These are phyloP conservation scores for Megathymus violae DNA, from an alignment of 1,140 invertebrate species.

Conservation along the genomic window DNA sequence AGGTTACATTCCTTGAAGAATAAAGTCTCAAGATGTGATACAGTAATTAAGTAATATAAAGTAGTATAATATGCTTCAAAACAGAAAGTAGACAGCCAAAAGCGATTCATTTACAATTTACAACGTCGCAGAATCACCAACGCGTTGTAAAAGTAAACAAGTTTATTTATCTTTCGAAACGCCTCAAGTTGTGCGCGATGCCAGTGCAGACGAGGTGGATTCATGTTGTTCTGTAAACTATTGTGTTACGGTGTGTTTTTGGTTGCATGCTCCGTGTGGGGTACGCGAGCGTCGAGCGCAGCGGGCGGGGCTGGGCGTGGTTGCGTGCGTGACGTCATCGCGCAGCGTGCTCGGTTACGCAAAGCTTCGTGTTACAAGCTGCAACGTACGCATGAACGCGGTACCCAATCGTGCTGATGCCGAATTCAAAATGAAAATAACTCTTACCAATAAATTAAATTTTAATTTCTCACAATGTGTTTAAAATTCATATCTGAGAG, in stretches of 20 bases:
- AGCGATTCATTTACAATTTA: conserved; percentile 10
- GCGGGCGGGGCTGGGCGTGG: conserved; percentile 72
- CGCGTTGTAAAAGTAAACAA: conserved; percentile 29
- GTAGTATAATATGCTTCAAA: not conserved
- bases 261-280: conserved; percentile 13
- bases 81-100: conserved; percentile 1
- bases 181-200: conserved; percentile 18
- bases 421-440: no score
- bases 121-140: conserved; percentile 15
- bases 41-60: not conserved
- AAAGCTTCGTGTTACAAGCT: not conserved
- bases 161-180: conserved; percentile 28
- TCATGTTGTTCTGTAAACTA: conserved; percentile 18
- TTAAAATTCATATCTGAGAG: no score
- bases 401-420: no score
- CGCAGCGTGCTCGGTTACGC: conserved; percentile 13
- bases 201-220: not conserved
- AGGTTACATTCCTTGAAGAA: no score
- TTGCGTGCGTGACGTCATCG: conserved; percentile 53
- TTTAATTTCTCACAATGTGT: no score
- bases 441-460: no score
- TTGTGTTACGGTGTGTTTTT: conserved; percentile 36
- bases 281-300: conserved; percentile 40
- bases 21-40: no score
- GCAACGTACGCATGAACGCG: not conserved